Evolutionary conservation across 2,113 vertebrate species (phyloP), one percentile per base, ranked within the genome.

Genomic region (Gadus macrocephalus): DNA sequence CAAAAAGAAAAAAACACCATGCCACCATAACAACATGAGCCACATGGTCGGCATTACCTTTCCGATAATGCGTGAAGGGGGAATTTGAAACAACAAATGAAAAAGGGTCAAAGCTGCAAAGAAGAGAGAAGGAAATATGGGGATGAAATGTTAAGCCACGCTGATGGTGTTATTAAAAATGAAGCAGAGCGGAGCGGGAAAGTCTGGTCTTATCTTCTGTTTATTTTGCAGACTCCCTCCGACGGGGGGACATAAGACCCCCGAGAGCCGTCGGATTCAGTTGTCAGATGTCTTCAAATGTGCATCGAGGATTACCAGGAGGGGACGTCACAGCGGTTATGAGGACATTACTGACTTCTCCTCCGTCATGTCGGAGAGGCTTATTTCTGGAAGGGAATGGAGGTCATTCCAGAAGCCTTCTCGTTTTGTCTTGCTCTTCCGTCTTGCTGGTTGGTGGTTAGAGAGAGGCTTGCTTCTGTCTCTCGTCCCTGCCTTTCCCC

Each of bases 91-190:
- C 8, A 49, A 49, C 9, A 9, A 87, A 88, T 83, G 77, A 88
- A 81, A 35, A 35, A 84, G 76, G 35, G 35, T 28, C 61, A 62
- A 69, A 14, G 65, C 58, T 15, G 76, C 66, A 53, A 15, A 15
- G 74, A 66, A 72, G 74, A 14, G 42, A 49, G 42, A 14, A 49
- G 76, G 42, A 67, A 56, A 49, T 71, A 85, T 49, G 67, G 77
- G 83, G 64, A 82, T 81, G 84, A 85, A 83, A 85, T 74, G 73
- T 71, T 71, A 67, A 66, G 85, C 66, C 85, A 83, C 77, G 81
- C 87, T 76, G 31, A 35, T 86, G 83, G 87, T 87, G 84, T 90
- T 88, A 88, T 89, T 86, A 89, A 89, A 91, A 85, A 88, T 89
- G 88, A 78, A 88, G 77, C 77, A 84, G 68, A 86, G 86, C 84